Evolutionary conservation across 23 tunicate species (phyloP), one percentile per base, ranked within the genome.

Genomic region (Halocynthia roretzi): DNA sequence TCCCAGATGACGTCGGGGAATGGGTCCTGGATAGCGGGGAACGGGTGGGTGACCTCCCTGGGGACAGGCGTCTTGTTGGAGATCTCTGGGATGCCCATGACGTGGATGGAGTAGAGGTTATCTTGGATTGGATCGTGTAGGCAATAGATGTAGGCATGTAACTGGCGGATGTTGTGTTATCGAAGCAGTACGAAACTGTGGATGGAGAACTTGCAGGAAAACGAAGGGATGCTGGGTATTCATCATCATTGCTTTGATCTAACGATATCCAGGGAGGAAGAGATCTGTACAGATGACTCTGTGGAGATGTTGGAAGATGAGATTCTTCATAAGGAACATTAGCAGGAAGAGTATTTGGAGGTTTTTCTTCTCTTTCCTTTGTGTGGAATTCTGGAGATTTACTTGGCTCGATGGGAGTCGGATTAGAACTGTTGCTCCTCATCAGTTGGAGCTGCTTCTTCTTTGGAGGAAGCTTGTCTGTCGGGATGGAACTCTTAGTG

Each of bases 381-480:
- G 18, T 31, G 1, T 31, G 44, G 4, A 31, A 31, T 31, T 31
- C 44, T 10, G 78, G 78, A 54, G 78, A 74, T 54, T 53, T 74
- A 54, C 60, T 10, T 8, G 62, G 49, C 15, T 56, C 78, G 10
- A 53, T 15, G 56, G 18, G 62, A 54, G 6, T 20, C 50, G 31
- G 31, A 49, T 49, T 70, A 9, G 75, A 70, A 23, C 75, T 70
- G 21, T 54, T 74, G 61, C 71, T 72, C 6, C 93, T 75, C 87
- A 87, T 77, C 65, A 87, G 71, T 12, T 87, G 93, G 20, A 74
- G 18, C 70, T 74, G 78, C 6, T 85, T 75, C 53, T 87, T 87
- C 56, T 87, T 87, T 10, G 93, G 93, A 14, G 93, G 93, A 22
- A 87, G 82, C 68, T 82, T 87, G 51, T 64, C 78, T 21, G 83